A percentile compares a stretch with the other conserved stretches of the same genome.
These are phyloP conservation scores for Indri indri DNA, from an alignment of 2,113 vertebrate genomes.

Conservation along the genomic window DNA sequence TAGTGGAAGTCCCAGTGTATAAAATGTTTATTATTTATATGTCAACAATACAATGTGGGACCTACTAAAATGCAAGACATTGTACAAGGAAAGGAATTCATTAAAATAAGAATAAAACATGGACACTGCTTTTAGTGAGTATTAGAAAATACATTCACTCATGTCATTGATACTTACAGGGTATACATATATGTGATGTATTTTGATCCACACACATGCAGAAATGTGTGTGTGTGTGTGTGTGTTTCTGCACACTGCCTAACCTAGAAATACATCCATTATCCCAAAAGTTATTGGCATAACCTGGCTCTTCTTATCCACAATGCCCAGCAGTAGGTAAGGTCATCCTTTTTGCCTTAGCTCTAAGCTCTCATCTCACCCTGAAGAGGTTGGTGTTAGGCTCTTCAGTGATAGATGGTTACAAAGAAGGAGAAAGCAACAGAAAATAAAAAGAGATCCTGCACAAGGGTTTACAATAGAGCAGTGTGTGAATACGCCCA, in stretches of 20 bases:
- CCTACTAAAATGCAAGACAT: background rate
- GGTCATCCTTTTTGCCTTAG: background rate
- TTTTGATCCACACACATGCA: background rate
- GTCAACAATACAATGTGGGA: background rate
- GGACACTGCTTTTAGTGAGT: background rate
- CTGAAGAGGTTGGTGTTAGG: background rate
- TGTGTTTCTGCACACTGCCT: background rate
- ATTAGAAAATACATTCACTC: background rate
- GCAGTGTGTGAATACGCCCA: background rate
- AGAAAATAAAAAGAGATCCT: background rate
- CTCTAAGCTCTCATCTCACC: background rate
- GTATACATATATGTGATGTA: background rate
- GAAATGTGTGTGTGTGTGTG: background rate
- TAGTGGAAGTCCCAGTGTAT: background rate
- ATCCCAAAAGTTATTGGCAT: background rate
- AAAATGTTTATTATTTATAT: background rate
- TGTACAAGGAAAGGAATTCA: background rate
- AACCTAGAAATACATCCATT: background rate
- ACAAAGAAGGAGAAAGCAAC: background rate
- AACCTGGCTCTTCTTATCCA: background rate
- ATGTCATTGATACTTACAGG: background rate
- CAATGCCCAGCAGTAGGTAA: background rate
- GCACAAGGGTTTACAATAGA: background rate
- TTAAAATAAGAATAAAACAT: background rate
- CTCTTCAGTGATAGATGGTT: background rate